Conservation (phyloP, 2,113 vertebrate species). For the Ameiurus melas region DNA sequence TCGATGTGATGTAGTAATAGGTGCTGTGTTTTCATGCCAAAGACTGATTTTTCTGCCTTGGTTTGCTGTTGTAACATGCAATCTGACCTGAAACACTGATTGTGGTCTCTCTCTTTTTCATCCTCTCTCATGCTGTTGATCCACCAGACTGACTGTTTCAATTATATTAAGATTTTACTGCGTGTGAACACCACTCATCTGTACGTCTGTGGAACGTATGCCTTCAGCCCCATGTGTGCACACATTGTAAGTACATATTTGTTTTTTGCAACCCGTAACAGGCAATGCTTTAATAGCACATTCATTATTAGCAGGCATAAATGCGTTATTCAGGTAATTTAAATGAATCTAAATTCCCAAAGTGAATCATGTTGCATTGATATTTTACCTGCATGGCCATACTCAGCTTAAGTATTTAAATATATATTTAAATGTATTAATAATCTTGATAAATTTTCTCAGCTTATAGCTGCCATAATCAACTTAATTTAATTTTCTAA, state of each 20-base stretch:
- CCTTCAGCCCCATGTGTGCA: slow-evolving; percentile 91
- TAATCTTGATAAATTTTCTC: neutral
- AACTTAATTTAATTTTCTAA: neutral
- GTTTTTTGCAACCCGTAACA: slow-evolving; percentile 21
- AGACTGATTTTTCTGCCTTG: neutral
- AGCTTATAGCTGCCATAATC: neutral
- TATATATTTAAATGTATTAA: neutral
- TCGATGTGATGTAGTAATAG: neutral
- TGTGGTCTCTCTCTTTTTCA: neutral
- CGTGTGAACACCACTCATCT: slow-evolving; percentile 87
- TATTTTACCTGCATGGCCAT: slow-evolving; percentile 21
- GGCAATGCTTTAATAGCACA: slow-evolving; percentile 26
- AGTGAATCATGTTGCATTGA: slow-evolving; percentile 15
- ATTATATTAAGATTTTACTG: slow-evolving; percentile 95
- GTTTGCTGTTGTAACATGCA: neutral
- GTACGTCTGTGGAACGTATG: slow-evolving; percentile 89
- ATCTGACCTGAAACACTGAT: neutral
- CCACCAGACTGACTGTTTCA: slow-evolving; percentile 90
- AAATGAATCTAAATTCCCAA: slow-evolving; percentile 48
- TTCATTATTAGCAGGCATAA: slow-evolving; percentile 42
- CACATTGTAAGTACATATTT: slow-evolving; percentile 83
- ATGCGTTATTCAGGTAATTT: slow-evolving; percentile 55
- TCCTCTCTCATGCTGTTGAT: neutral
- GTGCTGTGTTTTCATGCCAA: neutral
- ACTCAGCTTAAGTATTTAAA: neutral